Conservation (phyloP, 2,797 vertebrate genomes). For the Chaetophractus vellerosus region DNA sequence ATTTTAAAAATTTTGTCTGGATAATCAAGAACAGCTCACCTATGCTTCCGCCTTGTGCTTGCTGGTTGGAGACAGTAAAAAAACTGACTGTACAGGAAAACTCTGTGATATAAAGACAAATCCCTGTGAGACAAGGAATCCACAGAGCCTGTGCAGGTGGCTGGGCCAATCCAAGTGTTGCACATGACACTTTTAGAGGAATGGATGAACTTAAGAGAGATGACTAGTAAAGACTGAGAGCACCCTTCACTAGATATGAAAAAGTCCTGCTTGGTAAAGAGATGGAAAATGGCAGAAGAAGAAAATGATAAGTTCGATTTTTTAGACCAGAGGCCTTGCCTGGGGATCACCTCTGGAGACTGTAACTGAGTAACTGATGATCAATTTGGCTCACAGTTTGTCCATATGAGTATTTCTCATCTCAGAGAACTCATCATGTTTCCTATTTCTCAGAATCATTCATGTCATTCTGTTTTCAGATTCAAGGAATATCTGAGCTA, state of each 20-base stretch:
- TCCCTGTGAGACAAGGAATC: neutral
- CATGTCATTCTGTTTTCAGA: neutral
- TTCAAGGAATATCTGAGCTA: neutral
- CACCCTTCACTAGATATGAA: neutral
- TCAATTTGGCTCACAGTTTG: neutral
- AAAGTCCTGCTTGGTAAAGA: neutral
- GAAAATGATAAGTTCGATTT: neutral
- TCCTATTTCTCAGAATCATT: neutral
- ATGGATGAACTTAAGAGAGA: neutral
- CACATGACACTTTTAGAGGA: neutral
- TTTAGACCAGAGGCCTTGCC: neutral
- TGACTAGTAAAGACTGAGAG: neutral
- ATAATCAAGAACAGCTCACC: neutral
- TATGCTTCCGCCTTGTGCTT: neutral
- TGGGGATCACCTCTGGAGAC: no score
- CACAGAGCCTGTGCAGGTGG: no score
- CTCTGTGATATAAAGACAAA: neutral
- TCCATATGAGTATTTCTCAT: neutral
- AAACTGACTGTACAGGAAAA: neutral
- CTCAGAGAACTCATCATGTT: neutral
- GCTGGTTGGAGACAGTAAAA: neutral
- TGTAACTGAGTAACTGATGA: no score
- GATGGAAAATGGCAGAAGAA: neutral
- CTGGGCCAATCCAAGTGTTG: neutral
- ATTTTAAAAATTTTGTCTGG: no score